Conservation (phyloP, 2,888 invertebrate species). For the Yponomeuta malinellus region DNA sequence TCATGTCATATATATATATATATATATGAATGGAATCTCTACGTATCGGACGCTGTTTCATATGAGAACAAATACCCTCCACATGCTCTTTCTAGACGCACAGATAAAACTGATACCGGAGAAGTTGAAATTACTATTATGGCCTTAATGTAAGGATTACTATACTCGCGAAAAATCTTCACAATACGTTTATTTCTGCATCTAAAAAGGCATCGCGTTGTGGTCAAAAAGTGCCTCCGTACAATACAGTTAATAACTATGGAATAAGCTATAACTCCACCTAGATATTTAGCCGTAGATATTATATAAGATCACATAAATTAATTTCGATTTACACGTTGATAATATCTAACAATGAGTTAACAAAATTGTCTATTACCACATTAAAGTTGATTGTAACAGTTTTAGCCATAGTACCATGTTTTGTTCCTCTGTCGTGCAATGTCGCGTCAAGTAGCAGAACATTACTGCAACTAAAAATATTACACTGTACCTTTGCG, state of each 20-base stretch:
- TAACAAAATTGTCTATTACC: slow-evolving; percentile 64
- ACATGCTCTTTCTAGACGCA: background rate
- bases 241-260: slow-evolving; percentile 3
- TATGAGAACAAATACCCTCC: slow-evolving; percentile 18
- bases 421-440: background rate
- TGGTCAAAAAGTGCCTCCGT: background rate
- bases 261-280: slow-evolving; percentile 51
- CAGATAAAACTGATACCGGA: background rate
- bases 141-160: background rate
- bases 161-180: no score
- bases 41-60: slow-evolving; percentile 62
- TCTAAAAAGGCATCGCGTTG: background rate
- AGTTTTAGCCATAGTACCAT: background rate
- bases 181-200: no score
- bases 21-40: slow-evolving; percentile 60
- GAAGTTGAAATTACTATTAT: background rate
- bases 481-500: background rate
- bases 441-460: background rate
- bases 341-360: slow-evolving; percentile 63
- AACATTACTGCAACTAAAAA: background rate
- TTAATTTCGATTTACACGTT: slow-evolving; percentile 45
- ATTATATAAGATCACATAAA: slow-evolving; percentile 54
- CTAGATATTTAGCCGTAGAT: slow-evolving; percentile 47
- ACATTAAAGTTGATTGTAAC: background rate
- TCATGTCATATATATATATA: slow-evolving; percentile 55